Base-by-base conservation (phyloP, 2,797 vertebrate species). In the Triplophysa bombifrons region DNA sequence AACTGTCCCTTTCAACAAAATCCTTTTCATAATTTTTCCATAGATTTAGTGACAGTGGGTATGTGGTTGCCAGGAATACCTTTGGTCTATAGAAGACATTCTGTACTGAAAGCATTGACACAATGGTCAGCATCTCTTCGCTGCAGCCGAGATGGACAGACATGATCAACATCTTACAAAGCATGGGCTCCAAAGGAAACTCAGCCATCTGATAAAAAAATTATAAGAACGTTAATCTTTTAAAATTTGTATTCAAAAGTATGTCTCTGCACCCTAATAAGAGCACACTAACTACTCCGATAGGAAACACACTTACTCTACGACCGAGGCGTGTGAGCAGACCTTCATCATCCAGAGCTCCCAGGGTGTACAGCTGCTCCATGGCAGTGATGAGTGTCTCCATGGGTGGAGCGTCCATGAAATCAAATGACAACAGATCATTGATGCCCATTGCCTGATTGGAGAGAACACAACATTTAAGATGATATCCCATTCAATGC, bases 121-220 rank as follows among this genome's bases (percentile, higher is more conserved):
- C 98, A 0, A 99, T 99, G 0, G 98, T 99, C 83, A 99, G 66
- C 98, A 99, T 99, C 87, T 99, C 98, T 76, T 99, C 97, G 0
- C 98, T 99, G 93, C 98, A 99, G 63, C 97, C 97, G 89, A 99
- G 90, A 11, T 99, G 98, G 71, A 99, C 98, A 0, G 98, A 99
- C 98, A 99, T 99, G 91, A 99, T 99, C 86, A 99, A 80, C 98
- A 99, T 99, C 93, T 99, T 99, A 84, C 98, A 99, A 85, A 99
- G 84, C 98, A 99, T 99, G 2, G 98, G 98, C 93, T 99, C 98
- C 92, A 99, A 89, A 38, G 98, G 98, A 83, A 99, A 99, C 89
- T 99, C 98, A 0, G 98, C 98, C 98, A 99, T 99, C 98, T 99
- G 86, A 6, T 12, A 5, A 7, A 30, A 61, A 25, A n/a, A 16